Conservation (phyloP, 1,140 invertebrate genomes). For the Eulimnadia texana region DNA sequence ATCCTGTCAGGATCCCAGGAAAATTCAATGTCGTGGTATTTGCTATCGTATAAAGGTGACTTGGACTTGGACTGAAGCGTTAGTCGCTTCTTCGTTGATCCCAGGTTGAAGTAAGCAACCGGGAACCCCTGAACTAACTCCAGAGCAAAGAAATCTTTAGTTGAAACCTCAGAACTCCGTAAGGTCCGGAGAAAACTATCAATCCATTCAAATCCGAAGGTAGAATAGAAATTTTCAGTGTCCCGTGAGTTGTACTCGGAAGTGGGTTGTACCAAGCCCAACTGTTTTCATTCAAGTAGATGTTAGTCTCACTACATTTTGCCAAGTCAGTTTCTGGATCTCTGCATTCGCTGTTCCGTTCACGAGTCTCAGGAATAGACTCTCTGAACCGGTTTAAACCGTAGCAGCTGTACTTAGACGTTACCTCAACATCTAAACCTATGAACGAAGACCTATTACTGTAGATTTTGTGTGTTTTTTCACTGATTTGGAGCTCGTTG, state of each 20-base stretch:
- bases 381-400: constrained; percentile 34
- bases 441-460: constrained; percentile 82
- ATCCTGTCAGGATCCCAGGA: constrained; percentile 38
- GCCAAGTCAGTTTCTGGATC: too few relatives aligned
- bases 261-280: constrained; percentile 78
- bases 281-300: constrained; percentile 71
- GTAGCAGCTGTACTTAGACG: constrained; percentile 44
- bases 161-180: constrained; percentile 15
- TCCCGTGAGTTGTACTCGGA: constrained; percentile 30
- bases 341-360: constrained; percentile 36
- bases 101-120: constrained; percentile 76
- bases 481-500: constrained; percentile 51
- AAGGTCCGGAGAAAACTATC: constrained; percentile 71
- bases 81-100: constrained; percentile 56
- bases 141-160: constrained; percentile 70
- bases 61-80: constrained; percentile 52
- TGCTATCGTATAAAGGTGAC: constrained; percentile 51
- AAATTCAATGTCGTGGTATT: constrained; percentile 65
- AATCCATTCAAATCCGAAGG: constrained; percentile 57
- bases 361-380: constrained; percentile 27
- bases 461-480: constrained; percentile 52
- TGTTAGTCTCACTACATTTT: constrained; percentile 69
- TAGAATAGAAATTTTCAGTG: constrained; percentile 52
- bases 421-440: constrained; percentile 62
- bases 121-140: constrained; percentile 72